Conservation (phyloP, 2,888 invertebrate species). For the Drosophila fungiperda region DNA sequence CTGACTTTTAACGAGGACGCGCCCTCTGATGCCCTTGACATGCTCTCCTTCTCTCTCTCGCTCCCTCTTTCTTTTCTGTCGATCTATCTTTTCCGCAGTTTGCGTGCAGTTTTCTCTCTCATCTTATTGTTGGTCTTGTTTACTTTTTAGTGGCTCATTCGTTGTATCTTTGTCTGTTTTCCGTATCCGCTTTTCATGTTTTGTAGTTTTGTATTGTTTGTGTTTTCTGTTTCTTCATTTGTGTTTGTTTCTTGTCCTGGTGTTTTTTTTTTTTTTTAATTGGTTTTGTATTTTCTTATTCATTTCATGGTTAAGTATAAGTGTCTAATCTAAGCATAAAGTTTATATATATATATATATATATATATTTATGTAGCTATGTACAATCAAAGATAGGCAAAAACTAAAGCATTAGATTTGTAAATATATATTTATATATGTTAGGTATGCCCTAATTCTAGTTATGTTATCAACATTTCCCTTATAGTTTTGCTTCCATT, state of each 20-base stretch:
- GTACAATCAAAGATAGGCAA: background rate
- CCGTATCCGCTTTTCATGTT: conserved; percentile 52
- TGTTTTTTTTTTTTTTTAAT: conserved; percentile 1
- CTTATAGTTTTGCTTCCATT: conserved; percentile 39
- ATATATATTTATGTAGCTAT: conserved; percentile 6
- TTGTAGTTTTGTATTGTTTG: conserved; percentile 15
- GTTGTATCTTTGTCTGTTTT: conserved; percentile 77
- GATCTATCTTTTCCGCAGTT: background rate
- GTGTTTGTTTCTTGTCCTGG: conserved; percentile 28
- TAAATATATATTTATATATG: background rate
- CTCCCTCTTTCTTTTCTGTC: background rate
- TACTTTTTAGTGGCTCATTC: conserved; percentile 68
- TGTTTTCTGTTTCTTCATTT: conserved; percentile 29
- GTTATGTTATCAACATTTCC: conserved; percentile 15
- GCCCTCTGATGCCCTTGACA: background rate
- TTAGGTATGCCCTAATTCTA: conserved; percentile 13
- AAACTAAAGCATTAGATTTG: background rate
- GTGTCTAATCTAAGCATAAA: conserved; percentile 15
- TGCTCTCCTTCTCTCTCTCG: background rate
- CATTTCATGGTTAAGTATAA: conserved; percentile 57
- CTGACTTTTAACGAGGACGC: background rate
- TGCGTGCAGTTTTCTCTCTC: background rate
- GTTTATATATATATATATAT: conserved; percentile 19
- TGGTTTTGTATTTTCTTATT: conserved; percentile 16
- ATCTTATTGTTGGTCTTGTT: conserved; percentile 17